Evolutionary conservation across 2,888 invertebrate genomes (phyloP), one percentile per base, ranked within the genome.

Genomic region (Lissocephala sabroskyi): DNA sequence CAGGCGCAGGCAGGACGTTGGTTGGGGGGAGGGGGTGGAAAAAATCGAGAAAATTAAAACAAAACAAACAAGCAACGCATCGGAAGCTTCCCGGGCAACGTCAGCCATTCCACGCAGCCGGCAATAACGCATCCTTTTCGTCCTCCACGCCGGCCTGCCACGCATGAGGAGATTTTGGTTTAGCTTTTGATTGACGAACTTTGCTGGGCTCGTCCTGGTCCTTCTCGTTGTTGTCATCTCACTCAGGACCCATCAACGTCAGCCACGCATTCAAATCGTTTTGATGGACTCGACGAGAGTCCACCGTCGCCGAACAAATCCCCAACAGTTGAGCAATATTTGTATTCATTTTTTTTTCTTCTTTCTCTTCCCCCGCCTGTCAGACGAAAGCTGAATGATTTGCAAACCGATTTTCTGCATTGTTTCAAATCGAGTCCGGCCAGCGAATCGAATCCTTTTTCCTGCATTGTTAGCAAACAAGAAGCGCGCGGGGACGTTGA

Each of bases 281-380:
- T 82, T 82, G 80, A 80, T 79, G 82, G 82, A 79, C 81, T 76
- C n/a, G n/a, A n/a, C n/a, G n/a, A n/a, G n/a, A n/a, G n/a, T n/a
- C n/a, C n/a, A 64, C 62, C 59, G 61, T 57, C n/a, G 45, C 5
- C 13, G 16, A 23, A 11, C 33, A 9, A 18, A 9, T 43, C 35
- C 19, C 19, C n/a, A 45, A 51, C 58, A 59, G 54, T 53, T 68
- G 62, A 60, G 68, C 71, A 77, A 73, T 73, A 73, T 77, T 73
- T 77, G 71, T 75, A 78, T 74, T 78, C 75, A 78, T 74, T 74
- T 78, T 78, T 59, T n/a, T n/a, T n/a, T n/a, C n/a, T n/a, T n/a
- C n/a, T n/a, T n/a, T n/a, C n/a, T n/a, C n/a, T n/a, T n/a, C n/a
- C n/a, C 59, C 75, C 57, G 74, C 50, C 61, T 66, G 50, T 35